Base-by-base conservation (phyloP, 2,113 vertebrate genomes). In the Tetrax tetrax region DNA sequence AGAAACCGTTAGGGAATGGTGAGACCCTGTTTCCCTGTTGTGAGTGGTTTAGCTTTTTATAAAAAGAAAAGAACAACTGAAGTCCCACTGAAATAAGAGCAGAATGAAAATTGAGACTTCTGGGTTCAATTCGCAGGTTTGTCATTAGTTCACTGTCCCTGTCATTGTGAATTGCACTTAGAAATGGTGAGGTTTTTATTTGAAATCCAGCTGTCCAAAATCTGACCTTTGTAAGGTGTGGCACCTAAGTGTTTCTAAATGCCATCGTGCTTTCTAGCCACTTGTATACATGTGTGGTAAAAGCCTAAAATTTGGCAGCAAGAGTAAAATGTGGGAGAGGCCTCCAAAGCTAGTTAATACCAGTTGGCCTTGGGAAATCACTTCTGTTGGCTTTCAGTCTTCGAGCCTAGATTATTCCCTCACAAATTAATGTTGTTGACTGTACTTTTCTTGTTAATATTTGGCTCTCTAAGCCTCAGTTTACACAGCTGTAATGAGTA, bases 401-500 rank as follows among this genome's bases (percentile, higher is more conserved):
- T 90, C 51, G 31, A 92, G 51, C n/a, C 37, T 69, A 47, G 89
- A 90, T 83, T 83, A 63, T 63, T 92, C 87, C 70, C 64, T 89
- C 81, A 72, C 23, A 63, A 75, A 64, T 70, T 74, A 84, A 72
- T 94, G 95, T 75, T 84, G 57, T 94, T 85, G 79, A 70, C 81
- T 88, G 33, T 69, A 69, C 61, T 91, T 79, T 24, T 63, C 83
- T 81, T 35, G 37, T 95, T 95, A 81, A 71, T 87, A 56, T 60
- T 82, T 93, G 87, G 57, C 69, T 64, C 37, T 83, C 48, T 70
- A 1, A 91, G 89, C 87, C 81, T 95, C 87, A 93, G 78, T 96
- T 95, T 94, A 93, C 87, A 59, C 61, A 94, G 74, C 89, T 96
- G 61, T 82, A 82, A 82, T 83, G 70, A 85, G 57, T 60, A 51